Base-by-base conservation (phyloP, 1,140 invertebrate species). In the Delia radicum region DNA sequence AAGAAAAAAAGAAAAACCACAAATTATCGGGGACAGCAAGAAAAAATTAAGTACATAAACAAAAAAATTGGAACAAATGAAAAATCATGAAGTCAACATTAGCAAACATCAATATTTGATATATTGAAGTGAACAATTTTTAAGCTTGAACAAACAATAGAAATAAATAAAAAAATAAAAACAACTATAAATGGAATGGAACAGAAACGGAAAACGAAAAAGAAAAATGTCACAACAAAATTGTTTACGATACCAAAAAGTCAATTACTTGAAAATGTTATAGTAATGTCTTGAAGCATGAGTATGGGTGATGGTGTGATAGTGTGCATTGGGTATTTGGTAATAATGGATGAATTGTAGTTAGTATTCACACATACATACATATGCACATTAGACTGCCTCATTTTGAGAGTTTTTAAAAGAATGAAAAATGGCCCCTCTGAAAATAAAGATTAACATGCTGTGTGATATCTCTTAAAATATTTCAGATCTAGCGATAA, bases 231-330 rank as follows among this genome's bases (percentile, higher is more conserved):
- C 48, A 55, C 48, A 55, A 55, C 48, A 55, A 55, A 55, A 55
- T 55, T 55, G 48, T 55, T 55, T 55, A 55, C 48, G 48, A 55
- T 21, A 55, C 48, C 48, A 55, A 55, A 55, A 55, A 55, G 48
- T 55, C 48, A 55, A 55, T 55, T 55, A 55, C 48, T 55, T 24
- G 48, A 55, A 55, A 55, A 21, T 55, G 21, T 55, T 55, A 21
- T 6, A 2, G 13, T 24, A 2, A 21, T 21, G n/a, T 24, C n/a
- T 8, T 55, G 48, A 10, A 37, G 8, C 24, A 21, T 55, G 7
- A 5, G 48, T 55, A 55, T 24, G 48, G 5, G n/a, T 42, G 48
- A 24, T 8, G 18, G 18, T 21, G 10, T 24, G 48, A 24, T 5
- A 55, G 18, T 55, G 5, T 55, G 21, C 8, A 42, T 42, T 2